Evolutionary conservation across 2,888 invertebrate species (phyloP).

Genomic region (Dolichopus griseipennis): DNA sequence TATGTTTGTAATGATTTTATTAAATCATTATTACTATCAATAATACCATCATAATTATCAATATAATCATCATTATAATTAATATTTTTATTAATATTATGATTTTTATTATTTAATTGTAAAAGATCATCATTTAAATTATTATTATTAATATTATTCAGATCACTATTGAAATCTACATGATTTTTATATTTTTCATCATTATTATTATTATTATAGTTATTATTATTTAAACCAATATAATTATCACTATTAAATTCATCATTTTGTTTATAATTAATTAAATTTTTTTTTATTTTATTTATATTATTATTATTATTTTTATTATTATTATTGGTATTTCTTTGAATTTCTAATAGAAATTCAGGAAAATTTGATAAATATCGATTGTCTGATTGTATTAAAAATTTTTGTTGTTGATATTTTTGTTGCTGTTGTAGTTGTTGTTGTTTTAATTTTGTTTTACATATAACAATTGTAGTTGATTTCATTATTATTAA

Average conservation of each 20-base stretch:
- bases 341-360: background rate
- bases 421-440: background rate
- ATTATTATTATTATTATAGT: constrained; percentile 5
- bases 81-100: background rate
- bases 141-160: constrained; percentile 9
- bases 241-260: constrained; percentile 8
- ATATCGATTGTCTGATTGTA: background rate
- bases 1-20: background rate
- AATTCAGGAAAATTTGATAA: background rate
- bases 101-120: constrained; percentile 10
- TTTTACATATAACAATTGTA: constrained; percentile 4
- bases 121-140: constrained; percentile 9
- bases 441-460: background rate
- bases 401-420: background rate
- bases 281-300: too few relatives aligned
- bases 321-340: background rate
- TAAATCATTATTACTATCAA: background rate
- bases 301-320: constrained; percentile 9
- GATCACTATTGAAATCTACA: background rate
- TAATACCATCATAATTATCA: constrained; percentile 8
- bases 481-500: constrained; percentile 1
- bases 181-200: background rate
- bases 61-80: constrained; percentile 9
- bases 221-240: constrained; percentile 8
- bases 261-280: constrained; percentile 2